Conservation (phyloP, 1,140 invertebrate species). For the Limonius californicus region DNA sequence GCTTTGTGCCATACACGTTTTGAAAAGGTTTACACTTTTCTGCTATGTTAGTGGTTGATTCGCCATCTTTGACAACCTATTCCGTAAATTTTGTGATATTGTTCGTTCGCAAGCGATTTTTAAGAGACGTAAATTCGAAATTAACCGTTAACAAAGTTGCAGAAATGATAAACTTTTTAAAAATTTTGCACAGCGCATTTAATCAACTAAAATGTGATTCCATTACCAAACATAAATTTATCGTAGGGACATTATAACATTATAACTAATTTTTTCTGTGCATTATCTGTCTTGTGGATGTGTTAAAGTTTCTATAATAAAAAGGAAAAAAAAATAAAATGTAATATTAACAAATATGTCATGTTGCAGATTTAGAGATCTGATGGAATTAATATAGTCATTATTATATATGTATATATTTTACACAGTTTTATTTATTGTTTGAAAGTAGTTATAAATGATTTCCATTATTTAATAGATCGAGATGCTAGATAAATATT, state of each 20-base stretch:
- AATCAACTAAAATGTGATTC: slow-evolving; percentile 30
- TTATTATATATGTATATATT: slow-evolving; percentile 31
- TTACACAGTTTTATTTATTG: slow-evolving; percentile 28
- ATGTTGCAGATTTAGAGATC: slow-evolving; percentile 31
- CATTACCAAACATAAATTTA: slow-evolving; percentile 27
- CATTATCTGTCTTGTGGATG: slow-evolving; percentile 31
- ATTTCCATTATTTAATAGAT: slow-evolving; percentile 16
- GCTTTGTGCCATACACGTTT: neutral
- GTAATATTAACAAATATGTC: too few species aligned
- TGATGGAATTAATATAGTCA: slow-evolving; percentile 25
- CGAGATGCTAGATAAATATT: slow-evolving; percentile 16
- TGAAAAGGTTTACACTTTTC: neutral
- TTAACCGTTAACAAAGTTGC: neutral
- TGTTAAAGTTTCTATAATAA: slow-evolving; percentile 29
- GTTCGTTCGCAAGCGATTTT: neutral
- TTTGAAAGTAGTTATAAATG: slow-evolving; percentile 11
- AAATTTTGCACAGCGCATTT: slow-evolving; percentile 6
- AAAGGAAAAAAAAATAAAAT: slow-evolving; percentile 23
- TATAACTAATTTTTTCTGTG: slow-evolving; percentile 20
- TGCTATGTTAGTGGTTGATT: neutral
- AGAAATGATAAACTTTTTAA: neutral
- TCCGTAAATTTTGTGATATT: slow-evolving; percentile 1
- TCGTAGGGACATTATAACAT: slow-evolving; percentile 20
- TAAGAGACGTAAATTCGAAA: neutral
- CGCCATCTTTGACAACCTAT: neutral